Conservation (phyloP, 2,888 invertebrate genomes). For the Andrena hattorfiana region DNA sequence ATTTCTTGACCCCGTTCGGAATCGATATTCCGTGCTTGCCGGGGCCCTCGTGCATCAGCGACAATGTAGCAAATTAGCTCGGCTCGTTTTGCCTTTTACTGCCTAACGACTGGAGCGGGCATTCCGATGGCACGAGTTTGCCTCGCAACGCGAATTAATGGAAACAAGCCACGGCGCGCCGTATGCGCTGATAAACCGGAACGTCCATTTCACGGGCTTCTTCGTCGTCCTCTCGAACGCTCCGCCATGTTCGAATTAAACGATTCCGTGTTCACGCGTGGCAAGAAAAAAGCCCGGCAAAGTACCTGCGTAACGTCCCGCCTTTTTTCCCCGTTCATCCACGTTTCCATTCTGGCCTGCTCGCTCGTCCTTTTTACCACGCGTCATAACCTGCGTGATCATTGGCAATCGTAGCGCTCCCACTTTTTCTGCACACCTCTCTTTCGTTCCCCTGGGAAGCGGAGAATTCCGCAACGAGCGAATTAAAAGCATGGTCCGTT, state of each 20-base stretch:
- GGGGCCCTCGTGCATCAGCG: slow-evolving; percentile 45
- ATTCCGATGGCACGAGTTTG: slow-evolving; percentile 77
- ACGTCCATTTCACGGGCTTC: slow-evolving; percentile 72
- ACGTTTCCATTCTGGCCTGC: background rate
- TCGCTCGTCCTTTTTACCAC: background rate
- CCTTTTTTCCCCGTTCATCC: slow-evolving; percentile 17
- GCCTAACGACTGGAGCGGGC: slow-evolving; percentile 75
- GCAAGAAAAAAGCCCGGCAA: slow-evolving; percentile 26
- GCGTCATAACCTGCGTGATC: slow-evolving; percentile 26
- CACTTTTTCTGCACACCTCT: background rate
- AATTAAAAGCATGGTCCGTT: background rate
- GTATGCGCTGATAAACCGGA: slow-evolving; percentile 79
- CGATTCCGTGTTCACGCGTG: slow-evolving; percentile 67
- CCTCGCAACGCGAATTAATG: slow-evolving; percentile 80
- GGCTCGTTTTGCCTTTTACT: slow-evolving; percentile 52
- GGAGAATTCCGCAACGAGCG: slow-evolving; percentile 1
- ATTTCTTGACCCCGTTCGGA: slow-evolving; percentile 34
- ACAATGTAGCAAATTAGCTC: slow-evolving; percentile 68
- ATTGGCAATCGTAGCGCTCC: slow-evolving; percentile 19
- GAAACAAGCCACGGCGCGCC: slow-evolving; percentile 76
- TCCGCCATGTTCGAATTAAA: slow-evolving; percentile 64
- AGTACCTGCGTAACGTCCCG: slow-evolving; percentile 42
- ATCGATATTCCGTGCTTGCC: slow-evolving; percentile 45
- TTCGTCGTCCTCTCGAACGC: slow-evolving; percentile 48
- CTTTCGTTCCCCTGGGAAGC: background rate